Conservation (phyloP, 1,140 invertebrate genomes). For the Argopecten irradians region DNA sequence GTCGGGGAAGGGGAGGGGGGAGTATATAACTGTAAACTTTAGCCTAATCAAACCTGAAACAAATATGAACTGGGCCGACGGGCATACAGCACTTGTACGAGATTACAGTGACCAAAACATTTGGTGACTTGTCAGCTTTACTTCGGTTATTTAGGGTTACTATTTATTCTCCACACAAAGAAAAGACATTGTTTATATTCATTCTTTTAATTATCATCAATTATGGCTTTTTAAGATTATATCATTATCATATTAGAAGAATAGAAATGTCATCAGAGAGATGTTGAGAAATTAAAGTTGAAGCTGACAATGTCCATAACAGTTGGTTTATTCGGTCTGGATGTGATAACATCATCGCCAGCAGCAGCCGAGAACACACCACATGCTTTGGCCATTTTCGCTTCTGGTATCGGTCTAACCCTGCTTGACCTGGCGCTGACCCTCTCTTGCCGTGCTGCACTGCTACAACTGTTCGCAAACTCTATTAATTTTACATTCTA, state of each 20-base stretch:
- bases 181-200: too few species aligned
- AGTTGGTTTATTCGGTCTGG: background rate
- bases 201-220: too few species aligned
- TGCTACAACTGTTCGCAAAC: background rate
- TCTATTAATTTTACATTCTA: constrained; percentile 19
- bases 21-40: background rate
- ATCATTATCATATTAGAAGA: background rate
- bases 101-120: background rate
- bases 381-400: constrained; percentile 7
- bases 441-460: background rate
- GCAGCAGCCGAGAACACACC: background rate
- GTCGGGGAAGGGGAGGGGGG: too few species aligned
- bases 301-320: background rate
- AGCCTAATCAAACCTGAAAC: too few species aligned
- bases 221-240: too few species aligned
- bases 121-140: background rate
- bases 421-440: background rate
- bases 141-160: background rate
- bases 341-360: background rate
- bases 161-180: background rate
- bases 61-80: background rate
- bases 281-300: background rate
- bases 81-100: background rate
- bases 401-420: background rate
- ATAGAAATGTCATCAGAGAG: background rate